phyloP scores from a whole-genome alignment of 2,113 vertebrate genomes.

The Ariopsis seemanni region DNA sequence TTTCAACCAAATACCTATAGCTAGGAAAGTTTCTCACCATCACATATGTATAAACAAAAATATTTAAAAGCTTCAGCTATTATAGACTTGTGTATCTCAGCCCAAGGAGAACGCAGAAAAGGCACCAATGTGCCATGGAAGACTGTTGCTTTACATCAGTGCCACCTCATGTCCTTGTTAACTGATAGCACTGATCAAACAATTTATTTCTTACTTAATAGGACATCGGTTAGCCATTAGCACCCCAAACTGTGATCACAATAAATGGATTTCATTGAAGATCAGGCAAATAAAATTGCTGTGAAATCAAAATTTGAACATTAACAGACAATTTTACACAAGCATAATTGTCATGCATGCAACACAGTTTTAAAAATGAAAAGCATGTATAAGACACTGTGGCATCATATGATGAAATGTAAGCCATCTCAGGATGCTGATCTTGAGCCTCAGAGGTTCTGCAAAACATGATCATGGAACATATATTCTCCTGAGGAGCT shows the following conservation, averaged over 20 bases:
- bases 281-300: background rate
- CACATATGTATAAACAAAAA: background rate
- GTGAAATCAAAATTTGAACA: background rate
- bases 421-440: conserved; percentile 25
- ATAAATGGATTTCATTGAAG: background rate
- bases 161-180: background rate
- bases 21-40: background rate
- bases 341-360: background rate
- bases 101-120: background rate
- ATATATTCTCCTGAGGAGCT: conserved; percentile 38
- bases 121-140: background rate
- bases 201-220: background rate
- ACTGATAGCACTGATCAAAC: background rate
- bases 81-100: background rate
- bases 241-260: background rate
- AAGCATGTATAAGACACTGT: background rate
- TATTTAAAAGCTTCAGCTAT: background rate
- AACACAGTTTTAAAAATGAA: background rate
- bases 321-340: background rate
- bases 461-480: conserved; percentile 36
- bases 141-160: background rate
- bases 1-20: background rate
- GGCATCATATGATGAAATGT: conserved; percentile 18
- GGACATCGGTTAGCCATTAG: background rate
- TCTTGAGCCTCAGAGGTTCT: conserved; percentile 14